phyloP scores from a whole-genome alignment of 2,888 invertebrate genomes.

The Lepidocyrtoides sp. region DNA sequence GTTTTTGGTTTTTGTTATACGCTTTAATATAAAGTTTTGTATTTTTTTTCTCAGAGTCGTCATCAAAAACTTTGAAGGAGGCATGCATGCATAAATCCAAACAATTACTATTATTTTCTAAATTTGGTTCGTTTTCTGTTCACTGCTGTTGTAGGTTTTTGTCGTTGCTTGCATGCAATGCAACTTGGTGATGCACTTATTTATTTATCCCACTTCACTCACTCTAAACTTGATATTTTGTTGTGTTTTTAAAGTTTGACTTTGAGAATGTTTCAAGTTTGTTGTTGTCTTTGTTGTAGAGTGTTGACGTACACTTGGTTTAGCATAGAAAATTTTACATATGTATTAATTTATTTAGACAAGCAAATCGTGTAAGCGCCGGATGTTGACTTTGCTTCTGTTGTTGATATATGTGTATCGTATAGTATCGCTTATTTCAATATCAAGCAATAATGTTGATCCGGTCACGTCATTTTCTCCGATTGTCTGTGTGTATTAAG shows the following conservation, averaged over 20 bases:
- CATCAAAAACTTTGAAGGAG: slow-evolving; percentile 17
- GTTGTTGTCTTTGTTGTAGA: not conserved
- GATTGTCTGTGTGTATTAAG: slow-evolving; percentile 19
- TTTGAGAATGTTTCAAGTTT: slow-evolving; percentile 22
- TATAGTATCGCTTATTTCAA: not conserved
- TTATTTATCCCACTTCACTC: slow-evolving; percentile 1
- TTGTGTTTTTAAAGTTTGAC: not conserved
- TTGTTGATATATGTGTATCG: no score
- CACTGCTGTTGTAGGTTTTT: not conserved
- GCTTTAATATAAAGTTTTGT: slow-evolving; percentile 4
- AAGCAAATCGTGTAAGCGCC: slow-evolving; percentile 55
- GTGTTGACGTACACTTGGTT: slow-evolving; percentile 48
- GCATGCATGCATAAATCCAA: slow-evolving; percentile 39
- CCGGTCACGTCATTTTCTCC: slow-evolving; percentile 71
- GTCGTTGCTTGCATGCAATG: slow-evolving; percentile 33
- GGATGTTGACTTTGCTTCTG: slow-evolving; percentile 54
- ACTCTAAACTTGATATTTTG: not conserved
- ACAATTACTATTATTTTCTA: slow-evolving; percentile 51
- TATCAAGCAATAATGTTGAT: slow-evolving; percentile 62
- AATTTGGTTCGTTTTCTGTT: slow-evolving; percentile 18
- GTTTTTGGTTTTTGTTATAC: slow-evolving; percentile 23
- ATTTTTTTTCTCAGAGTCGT: slow-evolving; percentile 47
- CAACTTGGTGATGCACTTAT: slow-evolving; percentile 43
- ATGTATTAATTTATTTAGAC: slow-evolving; percentile 66
- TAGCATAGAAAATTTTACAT: slow-evolving; percentile 47